phyloP scores from a whole-genome alignment of 2,797 vertebrate species.

The Vipera latastei region DNA sequence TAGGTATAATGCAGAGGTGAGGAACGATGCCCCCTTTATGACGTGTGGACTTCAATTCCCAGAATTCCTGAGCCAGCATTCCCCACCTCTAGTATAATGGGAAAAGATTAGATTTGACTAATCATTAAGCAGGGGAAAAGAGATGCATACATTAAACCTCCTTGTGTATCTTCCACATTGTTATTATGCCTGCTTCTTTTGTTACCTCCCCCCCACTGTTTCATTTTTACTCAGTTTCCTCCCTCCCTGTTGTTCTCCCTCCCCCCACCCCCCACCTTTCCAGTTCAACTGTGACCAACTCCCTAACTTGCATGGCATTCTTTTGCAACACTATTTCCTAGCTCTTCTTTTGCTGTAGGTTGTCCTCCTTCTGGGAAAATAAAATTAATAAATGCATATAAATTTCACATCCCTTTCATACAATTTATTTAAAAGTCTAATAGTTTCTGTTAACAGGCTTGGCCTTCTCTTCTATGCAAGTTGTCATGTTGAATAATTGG shows the following conservation, averaged over 20 bases:
- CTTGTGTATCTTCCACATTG: not conserved
- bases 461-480: not conserved
- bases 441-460: not conserved
- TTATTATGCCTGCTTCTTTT: not conserved
- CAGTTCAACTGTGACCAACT: not conserved
- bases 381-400: not conserved
- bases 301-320: not conserved
- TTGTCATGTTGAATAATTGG: conserved; percentile 2
- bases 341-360: not conserved
- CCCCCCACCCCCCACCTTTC: not conserved
- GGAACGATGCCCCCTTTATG: too few relatives aligned
- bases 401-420: not conserved
- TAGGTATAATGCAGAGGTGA: too few relatives aligned
- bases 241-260: not conserved
- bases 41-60: too few relatives aligned
- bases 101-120: not conserved
- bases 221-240: not conserved
- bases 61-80: too few relatives aligned
- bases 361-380: not conserved
- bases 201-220: not conserved
- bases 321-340: not conserved
- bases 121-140: not conserved
- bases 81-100: not conserved
- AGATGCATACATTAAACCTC: not conserved
- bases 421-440: not conserved